Evolutionary conservation across 1,140 invertebrate genomes (phyloP).

Genomic region (Ceratina calcarata): DNA sequence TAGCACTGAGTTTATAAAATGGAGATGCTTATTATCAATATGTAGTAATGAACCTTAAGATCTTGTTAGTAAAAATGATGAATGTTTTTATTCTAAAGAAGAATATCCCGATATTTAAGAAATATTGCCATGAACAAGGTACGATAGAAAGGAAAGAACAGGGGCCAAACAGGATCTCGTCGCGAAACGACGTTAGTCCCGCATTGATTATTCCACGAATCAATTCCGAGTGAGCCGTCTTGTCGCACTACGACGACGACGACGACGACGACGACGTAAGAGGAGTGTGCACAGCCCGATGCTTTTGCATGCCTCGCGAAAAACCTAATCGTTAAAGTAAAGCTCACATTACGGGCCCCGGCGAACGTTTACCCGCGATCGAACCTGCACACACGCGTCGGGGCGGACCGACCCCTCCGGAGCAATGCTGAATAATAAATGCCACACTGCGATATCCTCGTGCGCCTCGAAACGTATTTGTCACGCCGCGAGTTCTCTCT

Average conservation of each 20-base stretch:
- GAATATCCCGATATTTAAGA: background rate
- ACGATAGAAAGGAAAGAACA: no score
- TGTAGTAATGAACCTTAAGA: no score
- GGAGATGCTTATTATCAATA: background rate
- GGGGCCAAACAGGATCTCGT: conserved; percentile 22
- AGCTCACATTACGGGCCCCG: conserved; percentile 54
- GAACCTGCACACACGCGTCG: conserved; percentile 47
- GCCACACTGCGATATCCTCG: conserved; percentile 48
- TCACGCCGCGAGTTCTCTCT: conserved; percentile 42
- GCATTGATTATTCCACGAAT: conserved; percentile 53
- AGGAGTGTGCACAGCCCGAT: conserved; percentile 21
- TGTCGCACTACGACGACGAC: conserved; percentile 20
- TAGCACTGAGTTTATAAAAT: no score
- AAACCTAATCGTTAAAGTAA: conserved; percentile 67
- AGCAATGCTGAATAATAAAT: conserved; percentile 62
- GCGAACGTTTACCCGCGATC: conserved; percentile 63
- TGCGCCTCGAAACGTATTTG: conserved; percentile 63
- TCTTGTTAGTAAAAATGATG: no score
- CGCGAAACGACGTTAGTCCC: conserved; percentile 41
- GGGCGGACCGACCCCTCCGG: conserved; percentile 59
- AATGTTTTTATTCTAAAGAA: no score
- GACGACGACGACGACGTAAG: no score
- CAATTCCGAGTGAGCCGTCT: conserved; percentile 48
- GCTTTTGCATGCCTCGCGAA: conserved; percentile 45
- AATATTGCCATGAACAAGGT: background rate